Conservation (phyloP, 2,888 invertebrate genomes). For the Lamellibrachia satsuma region DNA sequence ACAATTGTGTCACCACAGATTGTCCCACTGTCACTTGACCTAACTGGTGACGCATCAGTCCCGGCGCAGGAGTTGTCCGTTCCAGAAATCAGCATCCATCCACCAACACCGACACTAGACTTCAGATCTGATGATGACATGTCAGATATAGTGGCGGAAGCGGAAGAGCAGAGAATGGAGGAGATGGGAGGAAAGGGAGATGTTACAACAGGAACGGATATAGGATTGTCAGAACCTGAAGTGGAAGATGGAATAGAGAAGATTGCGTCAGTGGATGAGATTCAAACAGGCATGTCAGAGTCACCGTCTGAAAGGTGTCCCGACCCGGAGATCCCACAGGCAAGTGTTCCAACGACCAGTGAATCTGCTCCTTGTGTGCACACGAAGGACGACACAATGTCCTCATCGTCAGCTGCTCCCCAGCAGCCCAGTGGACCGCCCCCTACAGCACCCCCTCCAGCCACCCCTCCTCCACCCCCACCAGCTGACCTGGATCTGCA, state of each 20-base stretch:
- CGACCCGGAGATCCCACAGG: too few relatives aligned
- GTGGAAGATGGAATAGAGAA: not conserved
- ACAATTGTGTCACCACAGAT: not conserved
- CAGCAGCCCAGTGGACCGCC: not conserved
- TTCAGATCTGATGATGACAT: not conserved
- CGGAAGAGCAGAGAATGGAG: not conserved
- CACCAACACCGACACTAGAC: not conserved
- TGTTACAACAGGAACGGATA: not conserved
- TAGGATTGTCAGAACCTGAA: not conserved
- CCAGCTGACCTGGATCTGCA: not conserved
- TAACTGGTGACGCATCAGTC: not conserved
- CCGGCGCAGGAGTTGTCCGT: not conserved
- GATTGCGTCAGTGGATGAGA: not conserved
- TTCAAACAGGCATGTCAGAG: not conserved
- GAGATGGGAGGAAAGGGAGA: too few relatives aligned
- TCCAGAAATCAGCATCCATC: not conserved
- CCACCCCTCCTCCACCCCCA: not conserved
- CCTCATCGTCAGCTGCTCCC: not conserved
- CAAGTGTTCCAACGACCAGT: not conserved
- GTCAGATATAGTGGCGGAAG: not conserved
- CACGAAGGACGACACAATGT: not conserved
- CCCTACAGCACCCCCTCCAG: conserved; percentile 20
- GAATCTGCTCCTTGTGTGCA: not conserved
- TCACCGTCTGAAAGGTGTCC: not conserved
- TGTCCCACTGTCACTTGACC: not conserved